Conservation (phyloP, 1,140 invertebrate genomes). For the Chironomus tepperi region DNA sequence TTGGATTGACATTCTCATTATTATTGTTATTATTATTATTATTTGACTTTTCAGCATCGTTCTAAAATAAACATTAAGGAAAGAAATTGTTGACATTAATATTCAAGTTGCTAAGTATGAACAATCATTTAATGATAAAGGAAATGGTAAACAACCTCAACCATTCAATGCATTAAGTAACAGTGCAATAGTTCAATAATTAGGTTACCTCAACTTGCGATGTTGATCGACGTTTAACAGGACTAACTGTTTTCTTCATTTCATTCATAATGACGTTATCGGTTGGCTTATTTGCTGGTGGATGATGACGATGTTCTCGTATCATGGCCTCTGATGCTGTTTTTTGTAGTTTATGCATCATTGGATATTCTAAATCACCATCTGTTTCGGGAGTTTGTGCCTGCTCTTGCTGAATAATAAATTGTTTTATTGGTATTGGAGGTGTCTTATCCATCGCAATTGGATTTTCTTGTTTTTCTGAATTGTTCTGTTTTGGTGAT, state of each 20-base stretch:
- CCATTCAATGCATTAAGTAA: no score
- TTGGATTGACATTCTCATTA: conserved; percentile 15
- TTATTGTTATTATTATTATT: background rate
- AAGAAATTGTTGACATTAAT: no score
- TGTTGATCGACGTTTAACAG: conserved; percentile 24
- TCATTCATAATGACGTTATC: background rate
- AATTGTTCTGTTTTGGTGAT: conserved; percentile 1
- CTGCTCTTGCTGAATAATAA: conserved; percentile 16
- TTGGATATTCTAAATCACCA: conserved; percentile 12
- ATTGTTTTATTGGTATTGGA: conserved; percentile 1
- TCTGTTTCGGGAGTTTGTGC: conserved; percentile 11
- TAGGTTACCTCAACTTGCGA: conserved; percentile 26
- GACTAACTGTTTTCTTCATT: conserved; percentile 16
- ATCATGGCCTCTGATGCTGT: conserved; percentile 3
- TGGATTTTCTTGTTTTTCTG: conserved; percentile 9
- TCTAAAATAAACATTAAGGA: background rate
- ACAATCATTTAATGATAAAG: no score
- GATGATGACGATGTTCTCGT: conserved; percentile 7
- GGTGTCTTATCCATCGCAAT: background rate
- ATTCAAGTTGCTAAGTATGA: no score
- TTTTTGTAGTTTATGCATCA: conserved; percentile 20
- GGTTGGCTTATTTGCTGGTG: background rate
- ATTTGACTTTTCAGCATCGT: conserved; percentile 1
- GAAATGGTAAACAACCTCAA: no score
- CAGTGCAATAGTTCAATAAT: background rate